Evolutionary conservation across 1,140 invertebrate species (phyloP).

Genomic region (Pseudomyrmex cubaensis): DNA sequence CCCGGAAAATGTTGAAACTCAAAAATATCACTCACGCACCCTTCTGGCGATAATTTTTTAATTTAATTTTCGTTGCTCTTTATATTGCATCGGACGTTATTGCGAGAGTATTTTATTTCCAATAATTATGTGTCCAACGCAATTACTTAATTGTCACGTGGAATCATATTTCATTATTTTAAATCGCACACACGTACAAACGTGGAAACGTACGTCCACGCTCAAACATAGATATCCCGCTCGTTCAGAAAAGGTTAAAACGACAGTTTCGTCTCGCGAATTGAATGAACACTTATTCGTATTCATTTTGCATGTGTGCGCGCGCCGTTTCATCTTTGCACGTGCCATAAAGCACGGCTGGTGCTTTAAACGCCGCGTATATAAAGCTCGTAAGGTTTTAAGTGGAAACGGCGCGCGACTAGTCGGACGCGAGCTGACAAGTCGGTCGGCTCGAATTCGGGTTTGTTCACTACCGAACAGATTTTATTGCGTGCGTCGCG

Average conservation of each 20-base stretch:
- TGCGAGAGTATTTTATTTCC: background rate
- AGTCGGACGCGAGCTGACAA: slow-evolving; percentile 28
- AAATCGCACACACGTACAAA: background rate
- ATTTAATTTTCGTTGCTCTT: background rate
- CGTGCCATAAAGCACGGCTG: slow-evolving; percentile 53
- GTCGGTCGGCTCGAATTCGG: background rate
- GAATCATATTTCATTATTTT: background rate
- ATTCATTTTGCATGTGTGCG: slow-evolving; percentile 48
- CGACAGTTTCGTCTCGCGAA: slow-evolving; percentile 9
- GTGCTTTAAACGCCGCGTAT: slow-evolving; percentile 36
- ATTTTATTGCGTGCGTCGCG: slow-evolving; percentile 44
- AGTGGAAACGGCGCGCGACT: slow-evolving; percentile 62
- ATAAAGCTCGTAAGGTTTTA: background rate
- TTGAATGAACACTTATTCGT: slow-evolving; percentile 67
- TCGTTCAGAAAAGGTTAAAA: background rate
- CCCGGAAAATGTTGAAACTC: background rate
- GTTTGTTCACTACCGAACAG: slow-evolving; percentile 26
- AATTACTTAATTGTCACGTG: background rate
- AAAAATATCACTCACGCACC: background rate
- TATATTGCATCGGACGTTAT: background rate
- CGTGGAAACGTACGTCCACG: background rate
- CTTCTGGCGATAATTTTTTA: background rate
- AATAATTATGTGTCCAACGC: background rate
- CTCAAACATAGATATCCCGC: background rate
- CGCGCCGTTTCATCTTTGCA: slow-evolving; percentile 33